A percentile compares a stretch with the other conserved stretches of the same genome.
Conservation (phyloP, 1,140 invertebrate species). For the Aphaenogaster ashmeadi region DNA sequence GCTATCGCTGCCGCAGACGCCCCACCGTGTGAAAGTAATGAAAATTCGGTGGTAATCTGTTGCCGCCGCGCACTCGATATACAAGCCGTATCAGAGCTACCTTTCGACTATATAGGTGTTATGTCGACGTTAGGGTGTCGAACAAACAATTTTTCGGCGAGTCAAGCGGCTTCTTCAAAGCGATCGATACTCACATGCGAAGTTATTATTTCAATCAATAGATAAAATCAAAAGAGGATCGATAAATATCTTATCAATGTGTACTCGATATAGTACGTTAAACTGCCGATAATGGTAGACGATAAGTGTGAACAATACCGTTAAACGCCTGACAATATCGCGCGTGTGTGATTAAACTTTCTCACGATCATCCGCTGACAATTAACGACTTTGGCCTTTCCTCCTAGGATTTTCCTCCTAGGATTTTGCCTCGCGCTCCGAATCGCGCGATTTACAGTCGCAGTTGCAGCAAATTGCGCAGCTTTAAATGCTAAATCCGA, state of each 20-base stretch:
- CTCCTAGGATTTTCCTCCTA: slow-evolving; percentile 32
- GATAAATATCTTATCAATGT: neutral
- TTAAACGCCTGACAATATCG: neutral
- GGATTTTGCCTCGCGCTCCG: neutral
- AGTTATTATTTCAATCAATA: neutral
- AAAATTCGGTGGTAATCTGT: slow-evolving; percentile 63
- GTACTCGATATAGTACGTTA: neutral
- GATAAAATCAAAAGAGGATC: neutral
- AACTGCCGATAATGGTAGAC: neutral
- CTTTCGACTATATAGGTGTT: neutral
- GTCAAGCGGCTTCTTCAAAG: neutral
- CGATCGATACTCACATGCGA: neutral
- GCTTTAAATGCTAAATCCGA: slow-evolving; percentile 53
- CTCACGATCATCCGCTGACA: slow-evolving; percentile 40
- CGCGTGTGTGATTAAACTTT: slow-evolving; percentile 11
- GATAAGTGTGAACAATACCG: neutral
- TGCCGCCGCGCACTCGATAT: neutral
- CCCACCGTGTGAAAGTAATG: slow-evolving; percentile 55
- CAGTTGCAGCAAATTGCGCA: neutral
- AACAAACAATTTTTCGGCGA: neutral
- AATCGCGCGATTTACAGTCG: slow-evolving; percentile 41
- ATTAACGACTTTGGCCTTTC: slow-evolving; percentile 52
- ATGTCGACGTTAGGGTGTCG: neutral
- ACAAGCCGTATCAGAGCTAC: neutral
- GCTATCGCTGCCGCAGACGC: slow-evolving; percentile 42